Evolutionary conservation across 1,140 invertebrate species (phyloP), one percentile per base, ranked within the genome.

Genomic region (Phymorhynchus buccinoides): DNA sequence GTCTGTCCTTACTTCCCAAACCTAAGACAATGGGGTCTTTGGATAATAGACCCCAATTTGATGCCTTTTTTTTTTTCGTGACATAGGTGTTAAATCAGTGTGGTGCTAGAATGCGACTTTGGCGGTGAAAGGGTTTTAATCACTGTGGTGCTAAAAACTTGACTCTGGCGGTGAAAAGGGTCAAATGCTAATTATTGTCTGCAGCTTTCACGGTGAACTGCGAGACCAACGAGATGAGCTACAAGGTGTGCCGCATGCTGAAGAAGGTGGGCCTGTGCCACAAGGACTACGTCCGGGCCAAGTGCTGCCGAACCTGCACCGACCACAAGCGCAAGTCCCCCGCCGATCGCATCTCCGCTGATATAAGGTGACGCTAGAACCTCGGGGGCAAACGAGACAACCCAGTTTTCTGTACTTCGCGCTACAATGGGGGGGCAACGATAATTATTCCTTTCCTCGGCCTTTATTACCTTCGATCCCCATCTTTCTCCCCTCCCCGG

Each of bases 281-380:
- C 22, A 88, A 90, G 41, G 80, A 87, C 52, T 90, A 88, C 80
- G 87, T 91, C 16, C 83, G 83, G 6, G 80, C 88, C 62, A 90
- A 91, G 73, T 91, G 91, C 80, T 91, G 91, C 83, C 83, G 86
- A 48, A 91, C 91, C 12, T 91, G 91, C 78, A 86, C 83, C 22
- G 56, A 86, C 56, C 84, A 89, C 80, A 85, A 41, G 52, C 81
- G 85, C 80, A 73, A 48, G 81, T 85, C 44, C 82, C 82, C 66
- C 52, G 68, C 41, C 73, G 80, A 66, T 30, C 81, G 71, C 30
- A 66, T 75, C 37, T n/a, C n/a, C 30, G 80, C 48, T 32, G 71
- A 83, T 82, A 71, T 39, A 56, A 78, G 68, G 68, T 79, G 52
- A 73, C 79, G 52, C 27, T 80, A 48, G 41, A 75, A 37, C 62